Percentiles rank a stretch among this genome's conserved stretches.
phyloP scores from a whole-genome alignment of 2,113 vertebrate genomes.

The Equus przewalskii region DNA sequence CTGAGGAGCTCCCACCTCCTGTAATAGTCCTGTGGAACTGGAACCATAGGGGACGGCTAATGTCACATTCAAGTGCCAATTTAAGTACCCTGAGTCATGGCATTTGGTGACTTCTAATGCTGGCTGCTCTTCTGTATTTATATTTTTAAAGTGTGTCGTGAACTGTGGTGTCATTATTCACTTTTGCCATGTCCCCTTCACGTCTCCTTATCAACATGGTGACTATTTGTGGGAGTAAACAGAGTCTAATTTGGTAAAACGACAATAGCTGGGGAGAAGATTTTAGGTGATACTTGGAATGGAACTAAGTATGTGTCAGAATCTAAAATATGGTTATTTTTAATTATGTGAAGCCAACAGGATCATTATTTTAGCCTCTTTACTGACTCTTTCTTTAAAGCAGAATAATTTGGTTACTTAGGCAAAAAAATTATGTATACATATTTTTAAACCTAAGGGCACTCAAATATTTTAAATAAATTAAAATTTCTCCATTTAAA shows the following conservation, averaged over 20 bases:
- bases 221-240: slow-evolving; percentile 7
- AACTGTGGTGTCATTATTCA: background rate
- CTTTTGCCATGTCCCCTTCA: background rate
- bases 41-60: slow-evolving; percentile 17
- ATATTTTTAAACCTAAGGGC: background rate
- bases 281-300: background rate
- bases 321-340: slow-evolving; percentile 19
- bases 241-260: background rate
- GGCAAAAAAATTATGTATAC: background rate
- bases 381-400: background rate
- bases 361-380: background rate
- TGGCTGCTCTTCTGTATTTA: background rate
- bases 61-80: slow-evolving; percentile 23
- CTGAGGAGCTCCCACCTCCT: background rate
- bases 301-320: background rate
- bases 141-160: background rate
- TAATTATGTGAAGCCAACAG: background rate
- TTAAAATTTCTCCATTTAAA: background rate
- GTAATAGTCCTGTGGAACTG: slow-evolving; percentile 34
- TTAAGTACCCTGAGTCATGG: background rate
- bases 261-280: background rate
- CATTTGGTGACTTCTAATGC: slow-evolving; percentile 2
- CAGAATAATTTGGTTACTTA: slow-evolving; percentile 17
- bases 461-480: background rate
- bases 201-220: background rate